Evolutionary conservation across 1,140 invertebrate species (phyloP).

Genomic region (Ditylenchus dipsaci): DNA sequence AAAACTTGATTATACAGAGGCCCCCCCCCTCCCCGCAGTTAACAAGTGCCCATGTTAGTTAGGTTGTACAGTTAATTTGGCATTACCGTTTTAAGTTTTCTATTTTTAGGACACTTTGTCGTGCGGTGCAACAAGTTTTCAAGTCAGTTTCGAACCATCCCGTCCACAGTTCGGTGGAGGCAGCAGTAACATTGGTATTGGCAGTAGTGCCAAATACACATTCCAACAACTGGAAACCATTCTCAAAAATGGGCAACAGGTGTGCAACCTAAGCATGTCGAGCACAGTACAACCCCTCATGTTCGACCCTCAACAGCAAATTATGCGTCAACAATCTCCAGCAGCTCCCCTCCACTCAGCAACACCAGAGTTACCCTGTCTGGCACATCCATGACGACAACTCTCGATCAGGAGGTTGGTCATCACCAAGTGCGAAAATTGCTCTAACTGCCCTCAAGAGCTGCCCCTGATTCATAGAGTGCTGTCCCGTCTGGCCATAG

Average conservation of each 20-base stretch:
- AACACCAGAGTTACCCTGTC: not conserved
- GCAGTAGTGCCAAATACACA: slow-evolving; percentile 25
- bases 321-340: no score
- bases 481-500: slow-evolving; percentile 29
- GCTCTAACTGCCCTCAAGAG: slow-evolving; percentile 36
- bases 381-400: not conserved
- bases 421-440: slow-evolving; percentile 44
- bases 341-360: not conserved
- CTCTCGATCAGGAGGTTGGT: slow-evolving; percentile 9
- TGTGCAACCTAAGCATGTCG: slow-evolving; percentile 22
- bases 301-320: not conserved
- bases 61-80: no score
- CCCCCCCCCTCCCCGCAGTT: no score
- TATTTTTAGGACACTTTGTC: slow-evolving; percentile 35
- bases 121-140: slow-evolving; percentile 37
- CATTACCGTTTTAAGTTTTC: no score
- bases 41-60: no score
- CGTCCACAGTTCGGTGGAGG: slow-evolving; percentile 25
- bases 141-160: slow-evolving; percentile 32
- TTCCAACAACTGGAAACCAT: slow-evolving; percentile 24
- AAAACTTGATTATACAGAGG: no score
- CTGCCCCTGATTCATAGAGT: slow-evolving; percentile 22
- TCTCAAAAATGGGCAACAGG: slow-evolving; percentile 7
- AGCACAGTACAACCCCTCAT: not conserved
- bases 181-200: not conserved